phyloP scores from a whole-genome alignment of 1,140 invertebrate genomes.

The Cardiocondyla obscurior region DNA sequence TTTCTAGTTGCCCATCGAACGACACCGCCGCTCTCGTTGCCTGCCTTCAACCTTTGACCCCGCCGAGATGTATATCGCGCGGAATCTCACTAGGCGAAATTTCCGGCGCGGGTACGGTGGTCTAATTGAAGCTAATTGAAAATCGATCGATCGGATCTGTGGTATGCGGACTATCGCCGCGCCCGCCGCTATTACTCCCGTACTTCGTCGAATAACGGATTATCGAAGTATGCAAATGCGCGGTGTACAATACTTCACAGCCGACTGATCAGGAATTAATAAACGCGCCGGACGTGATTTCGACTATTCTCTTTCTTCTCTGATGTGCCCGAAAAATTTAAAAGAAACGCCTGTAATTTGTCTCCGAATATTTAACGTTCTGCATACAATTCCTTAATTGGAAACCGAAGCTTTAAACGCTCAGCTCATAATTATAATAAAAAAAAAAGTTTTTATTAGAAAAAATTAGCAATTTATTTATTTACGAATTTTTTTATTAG shows the following conservation, averaged over 20 bases:
- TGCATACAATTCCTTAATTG: not conserved
- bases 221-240: slow-evolving; percentile 71
- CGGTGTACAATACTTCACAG: slow-evolving; percentile 60
- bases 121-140: slow-evolving; percentile 74
- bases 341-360: not conserved
- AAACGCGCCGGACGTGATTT: slow-evolving; percentile 48
- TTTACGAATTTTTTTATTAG: no score
- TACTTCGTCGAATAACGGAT: slow-evolving; percentile 69
- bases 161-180: slow-evolving; percentile 60
- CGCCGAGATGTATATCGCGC: slow-evolving; percentile 40
- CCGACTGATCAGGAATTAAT: slow-evolving; percentile 63
- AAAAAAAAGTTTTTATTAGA: not conserved
- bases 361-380: not conserved
- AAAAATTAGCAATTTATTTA: not conserved
- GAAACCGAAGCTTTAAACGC: not conserved
- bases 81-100: slow-evolving; percentile 61
- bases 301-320: slow-evolving; percentile 35
- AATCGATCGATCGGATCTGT: slow-evolving; percentile 67
- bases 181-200: slow-evolving; percentile 58
- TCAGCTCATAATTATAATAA: not conserved
- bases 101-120: slow-evolving; percentile 57
- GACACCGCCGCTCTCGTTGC: not conserved
- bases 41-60: slow-evolving; percentile 7
- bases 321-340: not conserved
- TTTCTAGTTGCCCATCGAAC: slow-evolving; percentile 16